Percentiles rank a stretch among this genome's conserved stretches.
Conservation (phyloP, 2,888 invertebrate species). For the Diarsia rubi region DNA sequence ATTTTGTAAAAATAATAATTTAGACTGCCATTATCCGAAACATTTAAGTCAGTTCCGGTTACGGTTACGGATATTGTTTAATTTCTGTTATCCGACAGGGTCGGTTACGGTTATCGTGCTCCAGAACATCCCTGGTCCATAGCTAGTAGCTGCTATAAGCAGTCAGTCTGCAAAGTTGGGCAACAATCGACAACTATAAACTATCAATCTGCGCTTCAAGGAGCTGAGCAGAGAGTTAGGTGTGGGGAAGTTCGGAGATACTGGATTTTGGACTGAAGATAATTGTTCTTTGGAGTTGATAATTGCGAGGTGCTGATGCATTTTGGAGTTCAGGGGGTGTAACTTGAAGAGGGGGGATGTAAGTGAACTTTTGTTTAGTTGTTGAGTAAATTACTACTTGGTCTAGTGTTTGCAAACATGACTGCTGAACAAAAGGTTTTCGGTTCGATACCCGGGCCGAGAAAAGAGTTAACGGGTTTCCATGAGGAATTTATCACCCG, state of each 20-base stretch:
- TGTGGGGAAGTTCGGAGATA: slow-evolving; percentile 5
- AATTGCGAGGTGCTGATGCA: slow-evolving; percentile 4
- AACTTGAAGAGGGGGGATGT: neutral
- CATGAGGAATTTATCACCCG: neutral
- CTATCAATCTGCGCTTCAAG: slow-evolving; percentile 52
- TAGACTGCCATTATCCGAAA: no score
- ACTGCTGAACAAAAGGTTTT: neutral
- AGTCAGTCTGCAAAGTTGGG: slow-evolving; percentile 49
- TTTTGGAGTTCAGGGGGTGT: neutral
- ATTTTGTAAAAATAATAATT: no score
- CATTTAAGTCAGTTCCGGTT: no score
- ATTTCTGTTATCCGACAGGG: no score
- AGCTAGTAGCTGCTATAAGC: slow-evolving; percentile 19
- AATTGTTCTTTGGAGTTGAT: slow-evolving; percentile 29
- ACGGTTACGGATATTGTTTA: no score
- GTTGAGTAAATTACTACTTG: neutral
- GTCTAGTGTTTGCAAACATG: neutral
- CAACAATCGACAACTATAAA: slow-evolving; percentile 52
- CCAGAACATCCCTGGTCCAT: neutral
- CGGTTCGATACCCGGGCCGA: neutral
- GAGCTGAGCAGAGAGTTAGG: slow-evolving; percentile 30
- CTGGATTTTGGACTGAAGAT: slow-evolving; percentile 12
- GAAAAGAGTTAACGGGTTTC: neutral
- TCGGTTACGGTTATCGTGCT: no score
- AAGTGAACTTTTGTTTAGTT: neutral